Evolutionary conservation across 2,888 invertebrate species (phyloP).

Genomic region (Coecobrya sp.): DNA sequence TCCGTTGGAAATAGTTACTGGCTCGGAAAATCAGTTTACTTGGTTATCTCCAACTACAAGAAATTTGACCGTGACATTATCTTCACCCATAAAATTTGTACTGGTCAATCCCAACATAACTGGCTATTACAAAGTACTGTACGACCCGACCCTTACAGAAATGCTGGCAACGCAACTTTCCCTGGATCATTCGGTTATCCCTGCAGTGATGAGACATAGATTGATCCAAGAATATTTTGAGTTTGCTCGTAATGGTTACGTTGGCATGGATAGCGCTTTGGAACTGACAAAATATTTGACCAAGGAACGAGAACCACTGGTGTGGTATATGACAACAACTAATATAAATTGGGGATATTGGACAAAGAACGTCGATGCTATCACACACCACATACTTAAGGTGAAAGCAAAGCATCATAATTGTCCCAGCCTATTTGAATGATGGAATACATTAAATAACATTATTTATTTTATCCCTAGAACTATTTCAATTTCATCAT

Average conservation of each 20-base stretch:
- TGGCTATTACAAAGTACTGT: background rate
- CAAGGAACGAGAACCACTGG: background rate
- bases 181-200: background rate
- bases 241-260: background rate
- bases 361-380: too few species aligned
- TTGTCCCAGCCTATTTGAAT: too few species aligned
- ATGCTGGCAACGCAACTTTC: background rate
- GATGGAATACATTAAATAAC: too few species aligned
- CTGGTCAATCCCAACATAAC: background rate
- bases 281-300: background rate
- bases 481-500: background rate
- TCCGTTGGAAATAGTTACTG: background rate
- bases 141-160: background rate
- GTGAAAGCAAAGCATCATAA: too few species aligned
- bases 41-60: background rate
- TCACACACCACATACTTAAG: too few species aligned
- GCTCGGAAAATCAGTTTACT: background rate
- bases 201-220: background rate
- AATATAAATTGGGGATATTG: background rate
- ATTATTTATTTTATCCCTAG: background rate
- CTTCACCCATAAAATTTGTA: background rate
- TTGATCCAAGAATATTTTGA: background rate
- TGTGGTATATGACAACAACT: background rate
- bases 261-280: background rate
- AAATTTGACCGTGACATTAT: background rate